Evolutionary conservation across 2,797 vertebrate species (phyloP), one percentile per base, ranked within the genome.

Genomic region (Oophaga sylvatica): DNA sequence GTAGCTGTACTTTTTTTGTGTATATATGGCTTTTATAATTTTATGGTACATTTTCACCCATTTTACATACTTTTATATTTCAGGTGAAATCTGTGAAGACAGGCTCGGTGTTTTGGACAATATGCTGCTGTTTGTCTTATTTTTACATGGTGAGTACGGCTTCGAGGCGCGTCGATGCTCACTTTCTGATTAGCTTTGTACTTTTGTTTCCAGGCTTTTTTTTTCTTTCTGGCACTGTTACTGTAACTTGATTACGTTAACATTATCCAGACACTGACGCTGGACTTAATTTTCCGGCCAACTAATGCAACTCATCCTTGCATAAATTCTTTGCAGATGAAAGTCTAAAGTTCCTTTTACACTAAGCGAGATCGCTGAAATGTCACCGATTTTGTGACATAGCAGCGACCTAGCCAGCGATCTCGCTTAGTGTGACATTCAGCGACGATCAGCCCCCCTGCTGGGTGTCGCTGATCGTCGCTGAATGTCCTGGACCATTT

Each of bases 61-160:
- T 10, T 79, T 89, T 65, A 19, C n/a, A 57, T 20, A 35, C 67
- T 62, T 20, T 83, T 1, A 63, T 8, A 19, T 92, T 94, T 91
- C 91, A 99, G 98, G 98, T 99, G 92, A 99, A 99, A 89, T 98
- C 98, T 31, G 97, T 99, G 93, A 99, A 99, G 96, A 99, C 97
- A 0, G 98, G 98, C 75, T 99, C 98, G 0, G 97, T 99, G 45
- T 99, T 98, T 94, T 99, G 98, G 98, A 95, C 98, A 85, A 97
- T 99, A 87, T 98, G 98, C 93, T 99, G 98, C 92, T 99, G 98
- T 88, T 95, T 99, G 80, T 99, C 96, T 3, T 99, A 99, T 92
- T 99, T 99, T 92, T 99, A 99, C 93, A 99, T 99, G 98, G 98
- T 99, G 95, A 96, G 97, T 90, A 53, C 26, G 9, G 98, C 92